Percentiles rank a stretch among this genome's conserved stretches.
phyloP scores from a whole-genome alignment of 2,888 invertebrate genomes.

The Pandemis heparana region DNA sequence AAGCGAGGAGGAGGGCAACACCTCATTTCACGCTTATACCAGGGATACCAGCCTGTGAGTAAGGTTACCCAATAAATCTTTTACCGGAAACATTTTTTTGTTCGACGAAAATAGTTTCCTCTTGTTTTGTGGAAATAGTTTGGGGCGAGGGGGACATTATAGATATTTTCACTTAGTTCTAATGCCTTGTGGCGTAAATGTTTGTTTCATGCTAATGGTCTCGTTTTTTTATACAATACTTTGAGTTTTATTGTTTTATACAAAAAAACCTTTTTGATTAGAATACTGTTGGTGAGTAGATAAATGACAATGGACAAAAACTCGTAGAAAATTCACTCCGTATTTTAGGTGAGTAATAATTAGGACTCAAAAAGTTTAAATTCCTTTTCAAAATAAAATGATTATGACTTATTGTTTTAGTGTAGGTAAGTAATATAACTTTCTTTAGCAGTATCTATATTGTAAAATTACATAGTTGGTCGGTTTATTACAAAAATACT shows the following conservation, averaged over 20 bases:
- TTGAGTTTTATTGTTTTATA: not conserved
- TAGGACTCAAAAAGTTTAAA: too few relatives aligned
- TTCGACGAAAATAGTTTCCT: slow-evolving; percentile 83
- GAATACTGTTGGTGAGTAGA: too few relatives aligned
- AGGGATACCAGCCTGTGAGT: slow-evolving; percentile 69
- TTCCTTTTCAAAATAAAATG: too few relatives aligned
- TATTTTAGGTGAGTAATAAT: too few relatives aligned
- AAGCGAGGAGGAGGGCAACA: slow-evolving; percentile 71
- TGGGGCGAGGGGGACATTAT: slow-evolving; percentile 51
- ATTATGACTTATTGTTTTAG: too few relatives aligned
- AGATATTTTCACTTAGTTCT: slow-evolving; percentile 62
- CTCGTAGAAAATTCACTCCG: too few relatives aligned
- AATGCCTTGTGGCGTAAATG: slow-evolving; percentile 54
- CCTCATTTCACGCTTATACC: slow-evolving; percentile 84
- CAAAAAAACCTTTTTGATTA: not conserved
- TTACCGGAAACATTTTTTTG: slow-evolving; percentile 81
- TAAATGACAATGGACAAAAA: too few relatives aligned
- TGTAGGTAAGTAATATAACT: not conserved
- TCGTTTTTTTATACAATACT: not conserved
- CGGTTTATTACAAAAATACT: not conserved
- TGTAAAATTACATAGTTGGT: not conserved
- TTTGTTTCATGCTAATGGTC: slow-evolving; percentile 38
- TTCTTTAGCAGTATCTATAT: not conserved
- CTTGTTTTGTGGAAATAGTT: slow-evolving; percentile 73
- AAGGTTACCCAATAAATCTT: slow-evolving; percentile 78